These are phyloP conservation scores for Gasterosteus aculeatus DNA, from an alignment of 2,113 vertebrate genomes.

Conservation along the genomic window DNA sequence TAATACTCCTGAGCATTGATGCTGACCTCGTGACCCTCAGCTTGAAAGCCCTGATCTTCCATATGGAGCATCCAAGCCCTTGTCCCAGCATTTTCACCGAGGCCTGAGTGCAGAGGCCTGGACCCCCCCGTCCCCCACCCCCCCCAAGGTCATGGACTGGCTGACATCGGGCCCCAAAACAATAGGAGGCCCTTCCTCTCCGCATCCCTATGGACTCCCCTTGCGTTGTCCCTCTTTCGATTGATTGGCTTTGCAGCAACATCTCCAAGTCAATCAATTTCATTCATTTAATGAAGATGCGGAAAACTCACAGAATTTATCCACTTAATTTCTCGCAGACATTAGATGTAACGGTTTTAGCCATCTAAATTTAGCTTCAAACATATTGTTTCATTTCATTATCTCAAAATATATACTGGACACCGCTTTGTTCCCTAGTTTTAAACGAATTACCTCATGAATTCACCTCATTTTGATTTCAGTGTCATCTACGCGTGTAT, in stretches of 20 bases:
- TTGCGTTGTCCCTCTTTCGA: slow-evolving; percentile 58
- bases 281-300: slow-evolving; percentile 71
- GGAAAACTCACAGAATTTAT: slow-evolving; percentile 52
- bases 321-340: slow-evolving; percentile 31
- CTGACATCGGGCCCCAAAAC: slow-evolving; percentile 70
- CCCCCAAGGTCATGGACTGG: slow-evolving; percentile 81
- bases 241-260: slow-evolving; percentile 76
- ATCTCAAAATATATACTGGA: slow-evolving; percentile 48
- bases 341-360: slow-evolving; percentile 50
- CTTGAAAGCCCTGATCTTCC: slow-evolving; percentile 72
- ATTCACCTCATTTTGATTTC: neutral
- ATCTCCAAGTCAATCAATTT: slow-evolving; percentile 80
- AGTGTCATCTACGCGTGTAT: slow-evolving; percentile 34
- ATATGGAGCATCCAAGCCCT: slow-evolving; percentile 68
- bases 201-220: slow-evolving; percentile 61
- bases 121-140: neutral
- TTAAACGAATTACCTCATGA: slow-evolving; percentile 40
- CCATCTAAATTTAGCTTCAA: slow-evolving; percentile 47
- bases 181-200: slow-evolving; percentile 72
- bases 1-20: slow-evolving; percentile 81
- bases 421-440: slow-evolving; percentile 5
- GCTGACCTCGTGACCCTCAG: slow-evolving; percentile 76
- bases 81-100: slow-evolving; percentile 54
- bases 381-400: slow-evolving; percentile 40
- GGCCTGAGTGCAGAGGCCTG: slow-evolving; percentile 48